These are phyloP conservation scores for Phalangium opilio DNA, from an alignment of 2,888 invertebrate genomes.

Conservation along the genomic window DNA sequence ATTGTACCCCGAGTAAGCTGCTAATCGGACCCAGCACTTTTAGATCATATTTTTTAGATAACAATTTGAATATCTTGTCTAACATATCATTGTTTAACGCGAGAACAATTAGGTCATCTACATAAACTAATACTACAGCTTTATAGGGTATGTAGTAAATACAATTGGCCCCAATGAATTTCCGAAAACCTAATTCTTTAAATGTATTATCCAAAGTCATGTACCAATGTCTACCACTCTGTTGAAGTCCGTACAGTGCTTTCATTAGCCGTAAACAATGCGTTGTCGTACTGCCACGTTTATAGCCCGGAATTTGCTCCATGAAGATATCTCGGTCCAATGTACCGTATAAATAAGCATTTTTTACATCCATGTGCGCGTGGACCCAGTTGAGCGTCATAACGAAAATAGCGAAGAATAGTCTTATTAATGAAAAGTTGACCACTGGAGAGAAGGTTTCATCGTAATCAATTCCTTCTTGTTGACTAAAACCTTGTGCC, in stretches of 20 bases:
- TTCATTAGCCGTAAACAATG: neutral
- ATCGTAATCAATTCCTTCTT: neutral
- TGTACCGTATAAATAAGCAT: constrained; percentile 4
- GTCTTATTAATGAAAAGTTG: constrained; percentile 2
- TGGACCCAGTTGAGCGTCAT: neutral
- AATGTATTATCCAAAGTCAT: neutral
- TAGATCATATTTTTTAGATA: neutral
- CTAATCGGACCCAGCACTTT: neutral
- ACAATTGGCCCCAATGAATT: constrained; percentile 1
- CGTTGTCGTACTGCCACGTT: neutral
- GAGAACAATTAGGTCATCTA: neutral
- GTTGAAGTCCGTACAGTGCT: constrained; percentile 3
- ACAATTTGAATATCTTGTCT: neutral
- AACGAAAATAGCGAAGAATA: constrained; percentile 1
- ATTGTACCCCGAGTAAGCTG: constrained; percentile 3
- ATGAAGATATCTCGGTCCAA: constrained; percentile 1
- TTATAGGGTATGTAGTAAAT: neutral
- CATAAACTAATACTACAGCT: neutral
- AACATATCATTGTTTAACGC: neutral
- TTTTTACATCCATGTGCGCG: constrained; percentile 5
- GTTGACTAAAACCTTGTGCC: constrained; percentile 1
- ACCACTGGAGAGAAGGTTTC: constrained; percentile 1
- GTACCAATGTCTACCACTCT: neutral
- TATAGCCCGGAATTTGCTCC: constrained; percentile 1
- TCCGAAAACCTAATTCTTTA: neutral